Base-by-base conservation (phyloP, 2,888 invertebrate genomes). In the Spatulosminthurus flaviceps region DNA sequence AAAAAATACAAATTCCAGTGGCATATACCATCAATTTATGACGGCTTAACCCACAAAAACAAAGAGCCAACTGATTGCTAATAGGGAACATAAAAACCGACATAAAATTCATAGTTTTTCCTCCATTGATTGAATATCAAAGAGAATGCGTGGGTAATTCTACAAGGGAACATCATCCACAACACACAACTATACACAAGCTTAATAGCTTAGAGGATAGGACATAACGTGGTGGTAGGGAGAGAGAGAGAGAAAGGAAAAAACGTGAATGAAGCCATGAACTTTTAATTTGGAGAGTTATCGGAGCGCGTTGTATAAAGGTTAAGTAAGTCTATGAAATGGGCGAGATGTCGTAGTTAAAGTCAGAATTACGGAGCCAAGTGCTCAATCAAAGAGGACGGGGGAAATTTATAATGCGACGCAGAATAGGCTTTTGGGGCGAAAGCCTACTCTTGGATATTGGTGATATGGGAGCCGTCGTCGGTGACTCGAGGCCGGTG, bases 381-480 rank as follows among this genome's bases (percentile, higher is more conserved):
- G 79, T 77, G 42, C 79, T 81, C 81, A 79, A 79, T 81, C 79
- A 81, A 79, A 79, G 66, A 76, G 69, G 69, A 71, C 29, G 72
- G 42, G 79, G 24, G 42, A 77, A 72, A 77, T 79, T 79, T 67
- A 79, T 78, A 80, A 75, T 78, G 77, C 61, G 77, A 29, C 28
- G 64, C 61, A 43, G 61, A 78, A 67, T 74, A 80, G 19, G 16
- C 51, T 51, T 24, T 42, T n/a, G 41, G 66, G 43, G 41, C 16
- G 61, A 34, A 29, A 13, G 77, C n/a, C 24, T 72, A 21, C 72
- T 76, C 78, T 78, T 24, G 75, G 71, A 81, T 81, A 81, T 81
- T 70, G 76, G 78, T 72, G 75, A 75, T 61, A 29, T 60, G 81
- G 80, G 80, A 80, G 28, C 51, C 51, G 51, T 51, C 51, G 70